Conservation (phyloP, 92 coral and sea anemone genomes). For the Bergia sp. region DNA sequence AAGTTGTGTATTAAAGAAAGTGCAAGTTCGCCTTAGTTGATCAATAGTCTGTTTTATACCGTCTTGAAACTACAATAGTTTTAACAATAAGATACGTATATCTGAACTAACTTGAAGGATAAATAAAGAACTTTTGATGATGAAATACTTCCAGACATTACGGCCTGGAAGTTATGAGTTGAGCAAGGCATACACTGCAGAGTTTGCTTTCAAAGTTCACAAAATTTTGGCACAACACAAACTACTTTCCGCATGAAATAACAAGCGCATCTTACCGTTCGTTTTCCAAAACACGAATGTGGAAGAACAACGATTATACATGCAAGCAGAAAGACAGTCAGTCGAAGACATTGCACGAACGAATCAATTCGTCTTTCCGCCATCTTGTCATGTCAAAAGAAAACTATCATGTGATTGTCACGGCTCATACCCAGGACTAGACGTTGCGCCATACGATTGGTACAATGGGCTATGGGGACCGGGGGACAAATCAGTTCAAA, state of each 20-base stretch:
- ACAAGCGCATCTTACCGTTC: not conserved
- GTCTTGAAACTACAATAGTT: no score
- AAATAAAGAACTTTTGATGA: no score
- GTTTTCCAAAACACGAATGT: not conserved
- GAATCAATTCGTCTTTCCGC: not conserved
- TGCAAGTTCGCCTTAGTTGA: no score
- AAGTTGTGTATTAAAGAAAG: no score
- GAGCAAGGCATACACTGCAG: no score
- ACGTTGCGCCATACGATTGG: not conserved
- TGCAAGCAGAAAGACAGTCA: not conserved
- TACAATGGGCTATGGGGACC: not conserved
- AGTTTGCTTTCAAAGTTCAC: no score
- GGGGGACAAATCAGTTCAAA: not conserved
- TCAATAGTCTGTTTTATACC: no score
- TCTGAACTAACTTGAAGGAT: no score
- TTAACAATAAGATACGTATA: no score
- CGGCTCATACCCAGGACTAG: conserved; percentile 20
- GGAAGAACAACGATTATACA: conserved; percentile 17
- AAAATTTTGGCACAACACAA: not conserved
- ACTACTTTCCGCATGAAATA: not conserved
- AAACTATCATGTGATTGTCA: conserved; percentile 20
- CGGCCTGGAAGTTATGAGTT: no score
- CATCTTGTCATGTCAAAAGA: conserved; percentile 25
- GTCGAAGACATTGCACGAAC: not conserved
- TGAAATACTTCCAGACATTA: no score